Evolutionary conservation across 1,140 invertebrate genomes (phyloP).

Genomic region (Trypoxylus dichotomus): DNA sequence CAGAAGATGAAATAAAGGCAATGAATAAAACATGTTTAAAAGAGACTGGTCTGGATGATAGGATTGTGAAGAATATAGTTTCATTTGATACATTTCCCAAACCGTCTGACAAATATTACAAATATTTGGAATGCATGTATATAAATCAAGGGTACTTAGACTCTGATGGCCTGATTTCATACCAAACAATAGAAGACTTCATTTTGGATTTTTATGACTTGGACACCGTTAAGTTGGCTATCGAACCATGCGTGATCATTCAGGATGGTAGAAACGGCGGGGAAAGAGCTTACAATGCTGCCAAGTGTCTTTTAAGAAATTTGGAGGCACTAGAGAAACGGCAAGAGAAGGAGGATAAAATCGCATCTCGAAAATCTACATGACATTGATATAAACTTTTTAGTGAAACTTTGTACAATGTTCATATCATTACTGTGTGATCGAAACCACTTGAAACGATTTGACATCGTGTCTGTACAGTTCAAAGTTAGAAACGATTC

Average conservation of each 20-base stretch:
- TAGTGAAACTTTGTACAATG: neutral
- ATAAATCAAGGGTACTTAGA: neutral
- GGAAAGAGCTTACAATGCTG: conserved; percentile 12
- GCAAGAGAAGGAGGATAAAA: conserved; percentile 5
- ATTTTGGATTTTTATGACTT: conserved; percentile 11
- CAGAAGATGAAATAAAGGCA: conserved; percentile 11
- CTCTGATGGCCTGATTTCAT: conserved; percentile 8
- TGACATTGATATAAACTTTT: neutral
- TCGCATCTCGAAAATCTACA: neutral
- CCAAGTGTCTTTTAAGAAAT: neutral
- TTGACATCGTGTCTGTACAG: too few species aligned
- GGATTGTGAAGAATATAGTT: neutral
- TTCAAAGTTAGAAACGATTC: too few species aligned
- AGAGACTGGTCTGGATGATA: neutral
- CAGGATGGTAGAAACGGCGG: neutral
- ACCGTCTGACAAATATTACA: neutral
- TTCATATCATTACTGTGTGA: too few species aligned
- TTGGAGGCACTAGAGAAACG: conserved; percentile 1
- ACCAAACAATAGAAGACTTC: conserved; percentile 23
- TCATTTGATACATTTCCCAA: neutral
- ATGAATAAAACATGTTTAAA: neutral
- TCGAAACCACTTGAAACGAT: too few species aligned
- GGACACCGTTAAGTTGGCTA: conserved; percentile 8
- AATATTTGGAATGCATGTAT: conserved; percentile 22
- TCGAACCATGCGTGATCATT: conserved; percentile 10